phyloP scores from a whole-genome alignment of 2,888 invertebrate species.

The Pristionchus entomophagus region DNA sequence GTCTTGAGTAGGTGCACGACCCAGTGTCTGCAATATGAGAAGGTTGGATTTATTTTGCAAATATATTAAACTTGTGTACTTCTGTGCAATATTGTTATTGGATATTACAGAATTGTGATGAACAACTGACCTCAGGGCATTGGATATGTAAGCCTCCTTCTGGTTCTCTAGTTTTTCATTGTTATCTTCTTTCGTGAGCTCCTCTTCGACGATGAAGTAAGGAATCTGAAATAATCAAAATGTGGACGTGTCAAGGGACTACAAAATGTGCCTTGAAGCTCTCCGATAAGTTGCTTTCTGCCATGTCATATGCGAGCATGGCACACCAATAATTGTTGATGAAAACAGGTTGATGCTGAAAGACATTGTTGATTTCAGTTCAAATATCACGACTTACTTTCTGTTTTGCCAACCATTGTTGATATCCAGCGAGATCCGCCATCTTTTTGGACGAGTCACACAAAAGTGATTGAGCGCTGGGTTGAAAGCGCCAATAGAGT shows the following conservation, averaged over 20 bases:
- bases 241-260: no score
- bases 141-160: neutral
- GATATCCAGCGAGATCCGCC: neutral
- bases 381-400: neutral
- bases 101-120: no score
- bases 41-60: no score
- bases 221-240: no score
- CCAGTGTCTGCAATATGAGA: neutral
- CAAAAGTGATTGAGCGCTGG: no score
- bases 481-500: neutral
- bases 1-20: neutral
- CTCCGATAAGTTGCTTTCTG: neutral
- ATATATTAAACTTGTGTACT: no score
- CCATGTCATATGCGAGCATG: neutral
- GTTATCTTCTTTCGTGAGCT: neutral
- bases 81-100: no score
- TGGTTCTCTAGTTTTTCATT: neutral
- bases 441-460: neutral
- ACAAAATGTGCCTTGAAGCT: neutral
- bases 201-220: no score
- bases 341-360: neutral
- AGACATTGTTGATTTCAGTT: neutral
- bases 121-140: neutral
- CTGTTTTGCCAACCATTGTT: neutral
- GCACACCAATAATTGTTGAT: conserved; percentile 21